A percentile compares a stretch with the other conserved stretches of the same genome.
Evolutionary conservation across 1,140 invertebrate genomes (phyloP).

Genomic region (Hermetia illucens): DNA sequence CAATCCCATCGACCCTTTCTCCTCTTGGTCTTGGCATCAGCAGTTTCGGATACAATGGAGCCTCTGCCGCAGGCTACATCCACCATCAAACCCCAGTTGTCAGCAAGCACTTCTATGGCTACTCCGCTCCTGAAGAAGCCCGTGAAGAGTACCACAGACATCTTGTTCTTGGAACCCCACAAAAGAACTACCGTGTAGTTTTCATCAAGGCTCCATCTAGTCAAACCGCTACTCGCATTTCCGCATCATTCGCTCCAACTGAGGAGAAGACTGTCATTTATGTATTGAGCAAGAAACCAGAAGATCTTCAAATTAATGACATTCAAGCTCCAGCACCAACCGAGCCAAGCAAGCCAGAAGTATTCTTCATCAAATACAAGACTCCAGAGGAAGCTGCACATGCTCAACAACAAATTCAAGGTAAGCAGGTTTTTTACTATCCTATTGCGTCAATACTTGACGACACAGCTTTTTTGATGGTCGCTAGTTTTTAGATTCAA

Average conservation of each 20-base stretch:
- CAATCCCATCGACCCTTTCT: too few relatives aligned
- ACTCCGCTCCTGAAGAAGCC: too few relatives aligned
- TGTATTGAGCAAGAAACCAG: constrained; percentile 59
- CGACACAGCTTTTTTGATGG: too few relatives aligned
- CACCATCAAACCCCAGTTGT: too few relatives aligned
- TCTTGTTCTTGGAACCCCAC: constrained; percentile 35
- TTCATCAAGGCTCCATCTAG: constrained; percentile 80
- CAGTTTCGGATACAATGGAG: too few relatives aligned
- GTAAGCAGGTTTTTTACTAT: not conserved
- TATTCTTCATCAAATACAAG: constrained; percentile 62
- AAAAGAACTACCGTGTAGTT: constrained; percentile 76
- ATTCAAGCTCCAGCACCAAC: constrained; percentile 20
- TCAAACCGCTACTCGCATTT: constrained; percentile 36
- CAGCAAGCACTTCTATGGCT: too few relatives aligned
- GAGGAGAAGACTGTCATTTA: constrained; percentile 79
- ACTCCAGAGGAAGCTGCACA: constrained; percentile 40
- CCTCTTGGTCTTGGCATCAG: too few relatives aligned
- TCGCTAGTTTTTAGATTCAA: too few relatives aligned
- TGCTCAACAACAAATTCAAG: constrained; percentile 28
- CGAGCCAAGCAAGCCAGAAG: constrained; percentile 56
- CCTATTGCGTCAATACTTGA: too few relatives aligned
- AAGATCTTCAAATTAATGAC: constrained; percentile 20
- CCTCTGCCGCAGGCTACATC: too few relatives aligned
- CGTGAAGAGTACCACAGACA: too few relatives aligned
- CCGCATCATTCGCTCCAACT: constrained; percentile 47